Conservation (phyloP, 2,888 invertebrate genomes). For the Invenusta paracnida region DNA sequence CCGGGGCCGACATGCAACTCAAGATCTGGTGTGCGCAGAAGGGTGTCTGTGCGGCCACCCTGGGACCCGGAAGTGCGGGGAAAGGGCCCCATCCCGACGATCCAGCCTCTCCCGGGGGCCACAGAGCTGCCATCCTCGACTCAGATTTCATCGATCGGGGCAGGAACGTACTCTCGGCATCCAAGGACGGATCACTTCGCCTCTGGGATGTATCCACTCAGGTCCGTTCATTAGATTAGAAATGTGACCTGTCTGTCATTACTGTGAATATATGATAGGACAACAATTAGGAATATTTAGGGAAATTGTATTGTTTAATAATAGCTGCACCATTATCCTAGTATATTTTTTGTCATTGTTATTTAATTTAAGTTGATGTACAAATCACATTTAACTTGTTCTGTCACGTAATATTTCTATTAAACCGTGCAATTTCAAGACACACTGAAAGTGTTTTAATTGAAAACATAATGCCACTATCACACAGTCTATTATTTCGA, state of each 20-base stretch:
- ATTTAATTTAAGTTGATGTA: no score
- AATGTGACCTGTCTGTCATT: conserved; percentile 63
- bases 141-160: conserved; percentile 68
- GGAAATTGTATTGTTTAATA: background rate
- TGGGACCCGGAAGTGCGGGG: conserved; percentile 67
- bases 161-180: conserved; percentile 69
- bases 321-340: no score
- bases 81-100: no score
- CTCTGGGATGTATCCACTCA: conserved; percentile 68
- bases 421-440: no score
- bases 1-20: conserved; percentile 69
- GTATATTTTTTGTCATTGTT: no score
- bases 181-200: conserved; percentile 70
- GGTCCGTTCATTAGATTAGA: no score
- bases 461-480: no score
- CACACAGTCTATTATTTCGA: no score
- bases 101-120: background rate
- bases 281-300: background rate
- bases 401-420: no score
- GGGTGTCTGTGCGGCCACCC: conserved; percentile 68
- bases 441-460: no score
- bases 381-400: no score
- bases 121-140: conserved; percentile 64
- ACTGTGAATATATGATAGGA: background rate
- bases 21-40: conserved; percentile 71